Evolutionary conservation across 2,888 invertebrate species (phyloP).

Genomic region (Camponotus fellah): DNA sequence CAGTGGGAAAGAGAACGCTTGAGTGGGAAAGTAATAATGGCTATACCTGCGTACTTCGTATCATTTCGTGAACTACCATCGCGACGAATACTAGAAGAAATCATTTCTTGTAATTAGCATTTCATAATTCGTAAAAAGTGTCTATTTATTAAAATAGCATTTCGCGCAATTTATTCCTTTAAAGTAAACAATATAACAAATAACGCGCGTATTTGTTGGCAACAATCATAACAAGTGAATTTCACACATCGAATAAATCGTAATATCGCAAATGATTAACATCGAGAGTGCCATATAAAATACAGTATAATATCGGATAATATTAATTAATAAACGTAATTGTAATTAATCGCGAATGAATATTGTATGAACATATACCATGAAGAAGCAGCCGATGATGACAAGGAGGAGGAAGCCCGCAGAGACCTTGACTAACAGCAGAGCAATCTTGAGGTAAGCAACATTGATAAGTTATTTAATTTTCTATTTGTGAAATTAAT

Average conservation of each 20-base stretch:
- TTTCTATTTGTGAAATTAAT: not conserved
- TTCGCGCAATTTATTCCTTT: not conserved
- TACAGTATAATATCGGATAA: not conserved
- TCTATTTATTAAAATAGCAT: not conserved
- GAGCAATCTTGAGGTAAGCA: not conserved
- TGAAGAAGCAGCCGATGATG: not conserved
- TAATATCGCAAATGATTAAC: not conserved
- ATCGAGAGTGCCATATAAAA: not conserved
- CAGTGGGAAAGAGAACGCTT: too few species aligned
- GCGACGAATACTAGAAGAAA: not conserved
- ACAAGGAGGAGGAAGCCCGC: not conserved
- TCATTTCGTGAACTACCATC: not conserved
- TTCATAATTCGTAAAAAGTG: not conserved
- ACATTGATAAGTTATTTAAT: not conserved
- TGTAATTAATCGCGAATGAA: not conserved
- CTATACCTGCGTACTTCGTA: not conserved
- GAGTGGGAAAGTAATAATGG: too few species aligned
- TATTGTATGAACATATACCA: not conserved
- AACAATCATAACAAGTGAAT: not conserved
- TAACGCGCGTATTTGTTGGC: not conserved
- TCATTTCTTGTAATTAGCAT: not conserved
- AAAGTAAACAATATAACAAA: not conserved
- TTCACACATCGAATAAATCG: not conserved
- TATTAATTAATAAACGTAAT: not conserved
- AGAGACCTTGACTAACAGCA: too few species aligned